These are phyloP conservation scores for Alloplasta piceator DNA, from an alignment of 2,888 invertebrate genomes.

Conservation along the genomic window DNA sequence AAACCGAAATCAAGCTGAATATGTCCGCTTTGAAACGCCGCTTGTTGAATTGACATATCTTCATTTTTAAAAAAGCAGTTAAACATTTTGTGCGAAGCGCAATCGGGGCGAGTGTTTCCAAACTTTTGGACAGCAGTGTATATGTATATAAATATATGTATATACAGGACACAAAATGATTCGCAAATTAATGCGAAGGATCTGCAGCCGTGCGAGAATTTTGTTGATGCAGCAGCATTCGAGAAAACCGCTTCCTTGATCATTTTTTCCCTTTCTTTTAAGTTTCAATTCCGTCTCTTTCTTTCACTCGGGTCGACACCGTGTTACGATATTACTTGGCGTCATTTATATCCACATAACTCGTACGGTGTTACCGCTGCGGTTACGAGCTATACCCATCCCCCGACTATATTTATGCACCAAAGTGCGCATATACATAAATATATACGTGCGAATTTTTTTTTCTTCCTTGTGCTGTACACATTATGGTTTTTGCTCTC, in stretches of 20 bases:
- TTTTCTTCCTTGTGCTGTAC: too few relatives aligned
- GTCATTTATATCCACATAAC: constrained; percentile 57
- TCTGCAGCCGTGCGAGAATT: constrained; percentile 42
- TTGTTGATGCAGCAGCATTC: constrained; percentile 26
- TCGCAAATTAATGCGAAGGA: constrained; percentile 27
- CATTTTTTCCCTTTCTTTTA: constrained; percentile 5
- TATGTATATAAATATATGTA: too few relatives aligned
- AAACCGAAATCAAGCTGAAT: too few relatives aligned
- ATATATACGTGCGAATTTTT: background rate
- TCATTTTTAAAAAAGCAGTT: too few relatives aligned
- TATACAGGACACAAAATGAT: background rate
- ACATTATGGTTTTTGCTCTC: too few relatives aligned
- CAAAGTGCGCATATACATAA: background rate
- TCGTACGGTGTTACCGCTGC: constrained; percentile 46
- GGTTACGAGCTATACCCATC: constrained; percentile 41
- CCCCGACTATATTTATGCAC: background rate
- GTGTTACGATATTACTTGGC: constrained; percentile 45
- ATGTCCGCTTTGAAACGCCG: too few relatives aligned
- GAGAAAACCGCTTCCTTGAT: constrained; percentile 52
- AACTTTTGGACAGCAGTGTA: too few relatives aligned
- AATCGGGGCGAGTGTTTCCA: too few relatives aligned
- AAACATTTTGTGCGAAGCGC: too few relatives aligned
- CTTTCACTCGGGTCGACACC: constrained; percentile 34
- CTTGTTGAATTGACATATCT: too few relatives aligned
- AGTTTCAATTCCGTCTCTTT: constrained; percentile 3